Evolutionary conservation across 1,140 invertebrate species (phyloP), one percentile per base, ranked within the genome.

Genomic region (Sitobion miscanthi): DNA sequence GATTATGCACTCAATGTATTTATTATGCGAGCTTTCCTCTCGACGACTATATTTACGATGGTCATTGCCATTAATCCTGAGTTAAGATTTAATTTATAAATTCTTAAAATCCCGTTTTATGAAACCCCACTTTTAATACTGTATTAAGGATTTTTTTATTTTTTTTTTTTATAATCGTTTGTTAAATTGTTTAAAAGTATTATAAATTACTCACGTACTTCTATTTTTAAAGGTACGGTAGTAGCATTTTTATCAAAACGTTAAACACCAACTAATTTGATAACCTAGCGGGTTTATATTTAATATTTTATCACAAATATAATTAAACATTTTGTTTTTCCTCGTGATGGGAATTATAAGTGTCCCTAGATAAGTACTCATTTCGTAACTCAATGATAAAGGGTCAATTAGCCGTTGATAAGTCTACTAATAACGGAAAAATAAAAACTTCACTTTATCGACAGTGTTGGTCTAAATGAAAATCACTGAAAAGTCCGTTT

Each of bases 291-390:
- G 5, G n/a, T n/a, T 85, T 83, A 83, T 83, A 82, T 82, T 42
- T 42, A n/a, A 23, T 83, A 45, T 52, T 52, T 88, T 52, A 88
- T 35, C n/a, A 52, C 47, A 21, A 20, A 88, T 38, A 25, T 35
- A 54, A 89, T 89, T 89, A 88, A 52, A 35, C 6, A 49, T 49
- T 88, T 88, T 89, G 42, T 89, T 89, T 30, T 54, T 38, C 21
- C 23, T 89, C 9, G 35, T 2, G n/a, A 23, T 11, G 49, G 23
- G 57, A 35, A 38, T 89, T 25, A 89, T n/a, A 11, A 89, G 49
- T 57, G 14, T 38, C n/a, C n/a, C 42, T 88, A 89, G 49, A 89
- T 21, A 54, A 35, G 49, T 9, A 42, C 57, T 77, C 6, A n/a
- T 23, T 9, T 57, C 1, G n/a, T 89, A 89, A 57, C 57, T 57